Evolutionary conservation across 2,797 vertebrate species (phyloP).

Genomic region (Aplochiton taeniatus): DNA sequence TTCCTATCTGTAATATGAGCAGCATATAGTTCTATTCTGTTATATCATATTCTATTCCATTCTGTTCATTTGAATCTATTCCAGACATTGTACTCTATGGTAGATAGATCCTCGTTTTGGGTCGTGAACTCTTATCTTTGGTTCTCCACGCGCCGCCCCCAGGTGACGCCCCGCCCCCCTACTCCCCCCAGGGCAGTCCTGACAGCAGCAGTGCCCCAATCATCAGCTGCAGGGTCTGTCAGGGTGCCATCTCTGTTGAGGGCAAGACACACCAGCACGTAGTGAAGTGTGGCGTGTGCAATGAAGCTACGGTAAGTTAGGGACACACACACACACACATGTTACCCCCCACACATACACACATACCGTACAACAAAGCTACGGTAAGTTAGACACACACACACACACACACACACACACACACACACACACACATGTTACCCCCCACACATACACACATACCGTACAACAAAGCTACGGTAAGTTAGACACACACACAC

Average conservation of each 20-base stretch:
- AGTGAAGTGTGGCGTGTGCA: constrained; percentile 87
- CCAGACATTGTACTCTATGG: too few relatives aligned
- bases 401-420: neutral
- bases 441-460: too few relatives aligned
- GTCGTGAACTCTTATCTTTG: neutral
- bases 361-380: neutral
- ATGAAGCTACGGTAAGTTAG: constrained; percentile 85
- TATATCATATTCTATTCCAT: neutral
- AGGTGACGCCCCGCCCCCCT: constrained; percentile 81
- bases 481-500: neutral
- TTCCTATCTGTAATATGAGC: too few relatives aligned
- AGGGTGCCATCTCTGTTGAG: constrained; percentile 84
- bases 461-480: neutral
- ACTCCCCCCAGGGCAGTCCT: constrained; percentile 82
- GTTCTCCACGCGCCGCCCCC: neutral
- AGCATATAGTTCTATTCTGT: too few relatives aligned
- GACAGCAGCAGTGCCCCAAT: constrained; percentile 80
- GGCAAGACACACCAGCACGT: constrained; percentile 80
- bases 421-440: neutral
- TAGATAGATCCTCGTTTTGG: too few relatives aligned
- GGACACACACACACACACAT: neutral
- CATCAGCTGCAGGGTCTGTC: constrained; percentile 87
- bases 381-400: too few relatives aligned
- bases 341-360: neutral
- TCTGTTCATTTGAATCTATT: neutral